Evolutionary conservation across 2,113 vertebrate genomes (phyloP), one percentile per base, ranked within the genome.

Genomic region (Nibea coibor): DNA sequence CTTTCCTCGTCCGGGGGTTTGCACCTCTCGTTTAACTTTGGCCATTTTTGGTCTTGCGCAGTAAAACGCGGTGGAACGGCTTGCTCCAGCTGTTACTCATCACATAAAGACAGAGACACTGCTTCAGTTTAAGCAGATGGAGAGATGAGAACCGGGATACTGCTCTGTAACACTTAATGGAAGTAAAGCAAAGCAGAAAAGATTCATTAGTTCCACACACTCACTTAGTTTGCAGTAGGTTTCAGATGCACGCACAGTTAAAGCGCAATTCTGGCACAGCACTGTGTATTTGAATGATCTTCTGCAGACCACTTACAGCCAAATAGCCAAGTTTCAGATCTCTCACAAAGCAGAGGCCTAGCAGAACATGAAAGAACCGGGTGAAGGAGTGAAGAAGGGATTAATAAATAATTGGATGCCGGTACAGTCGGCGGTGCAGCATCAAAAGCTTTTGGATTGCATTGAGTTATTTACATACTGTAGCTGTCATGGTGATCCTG

Each of bases 381-480:
- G 70, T 50, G 57, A 59, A 53, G 57, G 74, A 68, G 73, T 26
- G 7, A 50, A 77, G 39, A 72, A 48, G 15, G 63, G 63, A 63
- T 80, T 78, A 64, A 78, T 87, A 82, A 84, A 81, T 86, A 76
- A 85, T 76, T 80, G 62, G 35, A 61, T 43, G 79, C 22, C 28
- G 1, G 12, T 75, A n/a, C 66, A 35, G 66, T 71, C 8, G 1
- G 20, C 4, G 9, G 43, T 45, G 50, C 39, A 19, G 66, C 82
- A 72, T 87, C 69, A 85, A 24, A 89, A 50, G 76, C 62, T 20
- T 50, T 72, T 20, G 64, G 58, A 61, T 63, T 48, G 57, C 51
- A 14, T 20, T 16, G 20, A 57, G 53, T 64, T 78, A 62, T 72
- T 85, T 75, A 42, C 57, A 66, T 48, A 56, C 47, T 53, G 26